Percentiles rank a stretch among this genome's conserved stretches.
phyloP scores from a whole-genome alignment of 2,113 vertebrate species.

The Poecilia latipinna region DNA sequence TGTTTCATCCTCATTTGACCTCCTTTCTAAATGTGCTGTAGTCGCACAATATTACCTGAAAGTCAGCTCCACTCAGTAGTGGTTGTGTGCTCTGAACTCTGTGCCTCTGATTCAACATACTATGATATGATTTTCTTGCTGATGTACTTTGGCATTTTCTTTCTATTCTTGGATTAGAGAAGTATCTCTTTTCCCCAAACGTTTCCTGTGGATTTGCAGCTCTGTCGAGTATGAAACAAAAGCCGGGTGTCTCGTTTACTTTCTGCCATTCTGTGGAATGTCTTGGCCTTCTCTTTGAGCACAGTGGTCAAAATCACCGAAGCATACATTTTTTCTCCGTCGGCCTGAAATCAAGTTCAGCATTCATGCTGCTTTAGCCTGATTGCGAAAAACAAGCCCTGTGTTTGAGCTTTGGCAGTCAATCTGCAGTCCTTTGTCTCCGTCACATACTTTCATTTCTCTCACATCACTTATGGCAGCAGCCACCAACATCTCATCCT shows the following conservation, averaged over 20 bases:
- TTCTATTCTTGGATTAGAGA: neutral
- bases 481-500: conserved; percentile 18
- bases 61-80: conserved; percentile 1
- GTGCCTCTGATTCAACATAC: conserved; percentile 23
- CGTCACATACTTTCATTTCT: conserved; percentile 6
- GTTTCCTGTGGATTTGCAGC: neutral
- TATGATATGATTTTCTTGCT: conserved; percentile 31
- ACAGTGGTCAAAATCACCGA: neutral
- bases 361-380: conserved; percentile 3
- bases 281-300: conserved; percentile 3
- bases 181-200: neutral
- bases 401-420: conserved; percentile 18
- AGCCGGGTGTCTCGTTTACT: neutral
- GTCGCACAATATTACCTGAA: conserved; percentile 4
- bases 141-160: neutral
- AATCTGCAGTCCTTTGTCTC: conserved; percentile 24
- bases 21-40: conserved; percentile 32
- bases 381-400: conserved; percentile 3
- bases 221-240: neutral
- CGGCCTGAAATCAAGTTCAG: conserved; percentile 4
- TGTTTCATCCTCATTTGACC: conserved; percentile 50
- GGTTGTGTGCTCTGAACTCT: conserved; percentile 19
- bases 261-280: neutral
- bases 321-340: neutral
- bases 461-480: conserved; percentile 21